Percentiles rank a stretch among this genome's conserved stretches.
phyloP scores from a whole-genome alignment of 92 coral and sea anemone species.

The Epizoanthus scotinus region DNA sequence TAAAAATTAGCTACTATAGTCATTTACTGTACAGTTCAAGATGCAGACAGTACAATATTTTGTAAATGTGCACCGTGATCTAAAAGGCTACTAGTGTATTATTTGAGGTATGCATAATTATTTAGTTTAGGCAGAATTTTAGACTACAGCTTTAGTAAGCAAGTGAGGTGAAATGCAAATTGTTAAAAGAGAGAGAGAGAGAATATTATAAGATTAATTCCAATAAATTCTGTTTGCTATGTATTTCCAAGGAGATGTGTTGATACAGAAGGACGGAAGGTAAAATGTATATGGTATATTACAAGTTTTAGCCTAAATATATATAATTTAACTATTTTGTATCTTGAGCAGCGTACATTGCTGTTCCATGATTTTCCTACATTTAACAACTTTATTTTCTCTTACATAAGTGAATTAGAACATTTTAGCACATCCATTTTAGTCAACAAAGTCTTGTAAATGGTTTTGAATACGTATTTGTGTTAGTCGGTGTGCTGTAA shows the following conservation, averaged over 20 bases:
- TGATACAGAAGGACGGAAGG: not conserved
- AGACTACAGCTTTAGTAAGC: not conserved
- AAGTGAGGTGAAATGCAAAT: not conserved
- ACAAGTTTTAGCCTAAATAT: constrained; percentile 33
- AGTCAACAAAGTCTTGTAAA: too few relatives aligned
- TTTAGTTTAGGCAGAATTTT: not conserved
- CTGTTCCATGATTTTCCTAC: not conserved
- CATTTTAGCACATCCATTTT: too few relatives aligned
- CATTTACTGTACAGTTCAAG: not conserved
- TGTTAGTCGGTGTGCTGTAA: too few relatives aligned
- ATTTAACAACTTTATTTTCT: too few relatives aligned
- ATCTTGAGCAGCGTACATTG: not conserved
- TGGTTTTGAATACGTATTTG: too few relatives aligned
- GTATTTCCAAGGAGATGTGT: not conserved
- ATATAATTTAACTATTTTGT: constrained; percentile 9
- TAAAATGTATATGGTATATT: constrained; percentile 33
- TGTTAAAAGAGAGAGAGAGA: not conserved
- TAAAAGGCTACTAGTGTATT: too few relatives aligned
- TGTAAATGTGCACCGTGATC: not conserved
- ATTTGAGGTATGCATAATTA: too few relatives aligned
- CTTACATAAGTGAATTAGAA: too few relatives aligned
- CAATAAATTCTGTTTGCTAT: too few relatives aligned
- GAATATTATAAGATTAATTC: not conserved
- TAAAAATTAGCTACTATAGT: not conserved
- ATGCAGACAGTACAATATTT: not conserved